Conservation (phyloP, 2,113 vertebrate genomes). For the cattle (Bos taurus) region DNA sequence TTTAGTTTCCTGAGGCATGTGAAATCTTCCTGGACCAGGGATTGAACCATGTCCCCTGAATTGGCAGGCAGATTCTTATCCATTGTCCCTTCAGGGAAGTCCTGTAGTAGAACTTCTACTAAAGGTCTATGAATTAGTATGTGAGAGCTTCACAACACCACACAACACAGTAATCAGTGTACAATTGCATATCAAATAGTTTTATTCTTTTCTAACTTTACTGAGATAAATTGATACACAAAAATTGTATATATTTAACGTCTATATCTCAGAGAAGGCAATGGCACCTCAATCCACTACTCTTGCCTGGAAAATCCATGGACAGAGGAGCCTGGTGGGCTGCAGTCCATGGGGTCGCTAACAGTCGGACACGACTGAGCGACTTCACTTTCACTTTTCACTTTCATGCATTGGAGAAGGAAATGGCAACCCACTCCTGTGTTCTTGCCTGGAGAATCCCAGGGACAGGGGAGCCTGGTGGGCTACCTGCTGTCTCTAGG, state of each 20-base stretch:
- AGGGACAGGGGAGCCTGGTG: no score
- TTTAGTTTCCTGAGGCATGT: background rate
- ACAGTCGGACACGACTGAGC: no score
- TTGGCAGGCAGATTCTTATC: background rate
- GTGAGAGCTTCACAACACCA: background rate
- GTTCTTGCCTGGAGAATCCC: no score
- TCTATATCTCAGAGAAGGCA: background rate
- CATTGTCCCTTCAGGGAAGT: background rate
- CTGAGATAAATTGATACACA: background rate
- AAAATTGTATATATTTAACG: background rate
- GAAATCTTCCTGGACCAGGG: background rate
- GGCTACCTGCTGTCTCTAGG: no score
- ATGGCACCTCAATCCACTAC: no score
- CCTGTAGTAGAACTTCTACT: background rate
- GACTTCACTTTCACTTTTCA: no score
- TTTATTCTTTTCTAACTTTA: background rate
- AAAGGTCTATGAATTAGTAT: background rate
- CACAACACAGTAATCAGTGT: background rate
- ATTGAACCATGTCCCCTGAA: background rate
- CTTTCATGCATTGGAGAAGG: no score
- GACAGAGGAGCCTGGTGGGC: no score
- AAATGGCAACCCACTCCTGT: no score
- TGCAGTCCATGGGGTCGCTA: no score
- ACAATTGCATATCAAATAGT: background rate
- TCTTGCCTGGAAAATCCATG: no score